phyloP scores from a whole-genome alignment of 2,888 invertebrate genomes.

The Rhagium mordax region DNA sequence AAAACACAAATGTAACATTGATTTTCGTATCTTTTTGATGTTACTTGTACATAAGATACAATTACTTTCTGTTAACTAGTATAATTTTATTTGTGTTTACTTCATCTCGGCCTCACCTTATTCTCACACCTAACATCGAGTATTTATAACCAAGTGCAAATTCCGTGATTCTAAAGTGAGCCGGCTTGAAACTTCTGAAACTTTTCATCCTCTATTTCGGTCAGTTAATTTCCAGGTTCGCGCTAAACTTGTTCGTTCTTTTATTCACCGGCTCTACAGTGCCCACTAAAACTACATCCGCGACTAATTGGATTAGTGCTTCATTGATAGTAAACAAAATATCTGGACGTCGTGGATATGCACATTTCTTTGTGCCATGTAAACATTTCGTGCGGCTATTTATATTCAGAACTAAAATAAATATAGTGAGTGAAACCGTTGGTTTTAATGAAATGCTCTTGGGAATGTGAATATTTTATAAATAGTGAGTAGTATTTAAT shows the following conservation, averaged over 20 bases:
- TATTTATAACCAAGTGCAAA: conserved; percentile 47
- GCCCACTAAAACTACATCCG: conserved; percentile 21
- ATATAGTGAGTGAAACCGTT: conserved; percentile 33
- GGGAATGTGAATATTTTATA: conserved; percentile 45
- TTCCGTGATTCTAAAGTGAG: conserved; percentile 24
- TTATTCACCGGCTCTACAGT: conserved; percentile 36
- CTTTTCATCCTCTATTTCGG: conserved; percentile 47
- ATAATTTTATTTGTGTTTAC: conserved; percentile 4
- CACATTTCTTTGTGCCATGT: conserved; percentile 11
- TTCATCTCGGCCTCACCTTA: conserved; percentile 10
- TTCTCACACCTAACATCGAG: conserved; percentile 26
- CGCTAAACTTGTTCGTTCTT: conserved; percentile 43
- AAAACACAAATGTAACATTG: too few relatives aligned
- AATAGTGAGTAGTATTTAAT: conserved; percentile 41
- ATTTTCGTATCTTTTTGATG: too few relatives aligned
- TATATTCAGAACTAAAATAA: conserved; percentile 42
- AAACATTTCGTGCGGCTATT: conserved; percentile 34
- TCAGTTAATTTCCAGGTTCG: conserved; percentile 49
- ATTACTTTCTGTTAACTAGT: too few relatives aligned
- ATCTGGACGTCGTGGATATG: not conserved
- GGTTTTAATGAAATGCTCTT: conserved; percentile 44
- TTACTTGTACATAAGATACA: too few relatives aligned
- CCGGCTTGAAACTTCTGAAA: conserved; percentile 35
- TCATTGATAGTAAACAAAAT: conserved; percentile 18
- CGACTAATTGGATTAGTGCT: conserved; percentile 34